Evolutionary conservation across 2,888 invertebrate species (phyloP), one percentile per base, ranked within the genome.

Genomic region (Creontiades dilutus): DNA sequence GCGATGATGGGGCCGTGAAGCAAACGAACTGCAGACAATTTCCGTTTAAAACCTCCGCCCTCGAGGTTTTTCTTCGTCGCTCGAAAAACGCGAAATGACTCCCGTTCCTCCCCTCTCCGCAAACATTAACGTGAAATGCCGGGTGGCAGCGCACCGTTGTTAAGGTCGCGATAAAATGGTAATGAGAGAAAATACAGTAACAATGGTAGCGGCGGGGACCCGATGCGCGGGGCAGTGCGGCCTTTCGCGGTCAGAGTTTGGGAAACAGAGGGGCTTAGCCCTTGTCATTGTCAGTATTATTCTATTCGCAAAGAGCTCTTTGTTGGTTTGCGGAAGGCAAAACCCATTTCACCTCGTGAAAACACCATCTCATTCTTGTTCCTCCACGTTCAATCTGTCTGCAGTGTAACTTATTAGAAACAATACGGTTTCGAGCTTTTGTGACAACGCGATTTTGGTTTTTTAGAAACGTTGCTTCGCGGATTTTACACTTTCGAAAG

Each of bases 21-120:
- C n/a, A 61, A 61, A 61, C 61, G n/a, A 61, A 61, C 61, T 61
- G 61, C 61, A 61, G 61, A 61, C 61, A 61, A 61, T 61, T 61
- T 61, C 61, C 61, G 61, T 9, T 19, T 14, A 61, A 37, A 61
- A 5, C 61, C 3, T 19, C 19, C 1, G 19, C 61, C n/a, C 61
- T 2, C n/a, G 19, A n/a, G 19, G 37, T 37, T 61, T 19, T 61
- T n/a, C 61, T n/a, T n/a, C 61, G n/a, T 61, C 61, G 0, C n/a
- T 61, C 61, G 61, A 61, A 61, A 61, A 61, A 61, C 61, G 61
- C 61, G 61, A n/a, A 61, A 61, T 61, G 16, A n/a, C 19, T 19
- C n/a, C 19, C 61, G n/a, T 19, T 61, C 61, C n/a, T 19, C 57
- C 57, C 48, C 48, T 7, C 48, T n/a, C 37, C 37, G 37, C 19